phyloP scores from a whole-genome alignment of 2,888 invertebrate species.

The Oasisia sp. region DNA sequence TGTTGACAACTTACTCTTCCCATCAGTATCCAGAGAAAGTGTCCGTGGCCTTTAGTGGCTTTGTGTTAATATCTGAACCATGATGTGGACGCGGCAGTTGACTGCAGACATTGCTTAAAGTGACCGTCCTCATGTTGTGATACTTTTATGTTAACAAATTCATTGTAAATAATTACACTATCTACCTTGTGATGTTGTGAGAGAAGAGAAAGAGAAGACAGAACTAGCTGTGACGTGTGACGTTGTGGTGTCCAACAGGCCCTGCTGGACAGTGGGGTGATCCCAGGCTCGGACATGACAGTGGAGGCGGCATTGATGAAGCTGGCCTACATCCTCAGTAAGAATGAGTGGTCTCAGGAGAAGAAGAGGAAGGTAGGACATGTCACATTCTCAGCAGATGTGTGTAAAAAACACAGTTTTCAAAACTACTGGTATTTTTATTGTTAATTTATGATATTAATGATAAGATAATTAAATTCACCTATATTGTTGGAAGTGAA shows the following conservation, averaged over 20 bases:
- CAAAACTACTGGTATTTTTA: too few relatives aligned
- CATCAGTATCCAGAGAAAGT: too few relatives aligned
- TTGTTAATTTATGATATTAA: too few relatives aligned
- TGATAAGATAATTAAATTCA: too few relatives aligned
- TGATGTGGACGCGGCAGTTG: background rate
- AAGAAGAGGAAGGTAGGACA: conserved; percentile 61
- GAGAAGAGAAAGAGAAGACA: too few relatives aligned
- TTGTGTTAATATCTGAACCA: background rate
- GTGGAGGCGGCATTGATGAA: conserved; percentile 94
- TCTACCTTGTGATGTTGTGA: too few relatives aligned
- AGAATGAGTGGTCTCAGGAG: conserved; percentile 68
- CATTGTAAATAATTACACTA: background rate
- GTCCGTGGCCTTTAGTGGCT: too few relatives aligned
- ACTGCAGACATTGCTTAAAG: background rate
- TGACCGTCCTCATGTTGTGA: background rate
- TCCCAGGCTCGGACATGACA: conserved; percentile 88
- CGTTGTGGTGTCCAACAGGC: conserved; percentile 62
- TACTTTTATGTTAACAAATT: background rate
- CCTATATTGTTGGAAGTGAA: too few relatives aligned
- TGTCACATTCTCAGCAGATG: background rate
- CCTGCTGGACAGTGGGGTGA: conserved; percentile 77
- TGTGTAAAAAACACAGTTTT: background rate
- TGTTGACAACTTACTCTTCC: too few relatives aligned
- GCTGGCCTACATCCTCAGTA: conserved; percentile 87
- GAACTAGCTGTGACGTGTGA: too few relatives aligned